Evolutionary conservation across 2,888 invertebrate genomes (phyloP).

Genomic region (Aradus depressus): DNA sequence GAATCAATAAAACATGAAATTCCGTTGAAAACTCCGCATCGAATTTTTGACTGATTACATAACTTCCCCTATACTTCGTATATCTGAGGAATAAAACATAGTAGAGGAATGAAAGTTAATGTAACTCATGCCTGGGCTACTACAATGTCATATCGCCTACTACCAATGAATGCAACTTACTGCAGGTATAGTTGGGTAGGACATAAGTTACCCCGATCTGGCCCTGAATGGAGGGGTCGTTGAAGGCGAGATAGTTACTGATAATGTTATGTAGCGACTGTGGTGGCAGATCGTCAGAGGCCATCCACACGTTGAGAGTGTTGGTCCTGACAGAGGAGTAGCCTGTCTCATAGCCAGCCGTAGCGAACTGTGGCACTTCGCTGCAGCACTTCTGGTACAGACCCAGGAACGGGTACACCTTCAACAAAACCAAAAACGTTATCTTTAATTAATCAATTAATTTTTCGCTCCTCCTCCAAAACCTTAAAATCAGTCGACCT

Average conservation of each 20-base stretch:
- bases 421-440: slow-evolving; percentile 44
- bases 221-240: slow-evolving; percentile 36
- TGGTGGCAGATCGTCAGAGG: slow-evolving; percentile 77
- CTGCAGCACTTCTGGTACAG: slow-evolving; percentile 5
- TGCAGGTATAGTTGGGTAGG: slow-evolving; percentile 6
- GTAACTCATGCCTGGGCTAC: too few species aligned
- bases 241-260: slow-evolving; percentile 51
- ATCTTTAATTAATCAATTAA: too few species aligned
- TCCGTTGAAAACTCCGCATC: too few species aligned
- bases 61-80: too few species aligned
- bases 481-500: too few species aligned
- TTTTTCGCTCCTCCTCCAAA: too few species aligned
- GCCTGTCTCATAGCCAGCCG: slow-evolving; percentile 49
- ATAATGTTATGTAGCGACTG: slow-evolving; percentile 61
- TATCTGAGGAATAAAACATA: too few species aligned
- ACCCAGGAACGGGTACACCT: slow-evolving; percentile 44
- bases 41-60: too few species aligned
- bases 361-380: slow-evolving; percentile 6
- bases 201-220: slow-evolving; percentile 10
- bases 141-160: background rate
- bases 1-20: too few species aligned
- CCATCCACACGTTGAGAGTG: slow-evolving; percentile 67
- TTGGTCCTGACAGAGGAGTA: slow-evolving; percentile 68
- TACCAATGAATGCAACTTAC: background rate
- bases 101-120: too few species aligned